A percentile compares a stretch with the other conserved stretches of the same genome.
These are phyloP conservation scores for Lasioglossum pauxillum DNA, from an alignment of 2,888 invertebrate species.

Conservation along the genomic window DNA sequence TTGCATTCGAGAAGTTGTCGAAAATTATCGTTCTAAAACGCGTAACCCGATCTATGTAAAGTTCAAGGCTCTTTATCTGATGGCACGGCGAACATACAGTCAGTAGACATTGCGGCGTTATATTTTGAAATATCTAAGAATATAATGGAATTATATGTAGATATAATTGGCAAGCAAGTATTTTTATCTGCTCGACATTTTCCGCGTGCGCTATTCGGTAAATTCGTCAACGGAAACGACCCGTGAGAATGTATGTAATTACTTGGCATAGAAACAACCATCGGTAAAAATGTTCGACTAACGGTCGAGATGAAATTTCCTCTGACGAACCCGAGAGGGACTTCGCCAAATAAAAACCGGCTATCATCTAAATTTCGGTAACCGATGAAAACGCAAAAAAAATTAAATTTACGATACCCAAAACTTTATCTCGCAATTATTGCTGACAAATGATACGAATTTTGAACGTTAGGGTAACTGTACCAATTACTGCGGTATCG, in stretches of 20 bases:
- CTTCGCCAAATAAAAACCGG: neutral
- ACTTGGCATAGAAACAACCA: neutral
- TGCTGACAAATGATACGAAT: neutral
- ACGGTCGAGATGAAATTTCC: neutral
- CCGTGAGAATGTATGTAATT: neutral
- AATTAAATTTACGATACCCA: neutral
- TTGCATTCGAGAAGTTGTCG: neutral
- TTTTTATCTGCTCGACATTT: neutral
- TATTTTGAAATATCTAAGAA: neutral
- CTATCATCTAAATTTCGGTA: neutral
- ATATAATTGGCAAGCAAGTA: neutral
- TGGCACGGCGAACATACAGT: neutral
- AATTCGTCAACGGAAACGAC: neutral
- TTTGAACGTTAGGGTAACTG: neutral
- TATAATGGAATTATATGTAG: neutral
- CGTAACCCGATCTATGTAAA: neutral
- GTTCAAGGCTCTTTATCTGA: conserved; percentile 7
- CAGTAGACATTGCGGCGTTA: neutral
- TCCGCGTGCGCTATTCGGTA: neutral
- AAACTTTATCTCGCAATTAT: conserved; percentile 2
- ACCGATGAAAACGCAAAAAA: neutral
- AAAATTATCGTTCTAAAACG: neutral
- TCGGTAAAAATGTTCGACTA: neutral
- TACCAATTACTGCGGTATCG: no score
- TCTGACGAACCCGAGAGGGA: neutral